Percentiles rank a stretch among this genome's conserved stretches.
These are phyloP conservation scores for Apotomis betuletana DNA, from an alignment of 2,888 invertebrate species.

Conservation along the genomic window DNA sequence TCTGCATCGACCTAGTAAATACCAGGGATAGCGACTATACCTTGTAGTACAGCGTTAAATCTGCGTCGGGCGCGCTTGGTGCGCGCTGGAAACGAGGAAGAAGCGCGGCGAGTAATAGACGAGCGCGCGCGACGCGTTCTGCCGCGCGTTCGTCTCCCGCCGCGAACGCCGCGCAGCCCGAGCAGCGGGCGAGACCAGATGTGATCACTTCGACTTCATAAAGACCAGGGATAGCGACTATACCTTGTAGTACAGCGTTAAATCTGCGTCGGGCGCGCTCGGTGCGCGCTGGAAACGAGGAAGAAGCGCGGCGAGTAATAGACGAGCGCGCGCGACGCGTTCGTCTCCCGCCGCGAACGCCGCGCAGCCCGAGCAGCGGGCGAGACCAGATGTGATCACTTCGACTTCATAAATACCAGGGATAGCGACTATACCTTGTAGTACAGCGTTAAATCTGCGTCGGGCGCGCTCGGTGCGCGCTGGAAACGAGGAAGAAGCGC, in stretches of 20 bases:
- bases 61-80: conserved; percentile 51
- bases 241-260: conserved; percentile 65
- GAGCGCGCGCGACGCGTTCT: conserved; percentile 86
- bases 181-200: too few relatives aligned
- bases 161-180: too few relatives aligned
- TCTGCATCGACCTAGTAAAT: too few relatives aligned
- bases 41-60: conserved; percentile 60
- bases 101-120: conserved; percentile 89
- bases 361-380: conserved; percentile 85
- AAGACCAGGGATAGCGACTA: too few relatives aligned
- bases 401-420: conserved; percentile 87
- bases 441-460: conserved; percentile 50
- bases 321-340: conserved; percentile 87
- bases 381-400: conserved; percentile 89
- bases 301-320: conserved; percentile 89
- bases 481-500: conserved; percentile 88
- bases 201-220: too few relatives aligned
- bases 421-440: conserved; percentile 57
- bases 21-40: conserved; percentile 45
- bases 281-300: conserved; percentile 85
- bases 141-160: conserved; percentile 82
- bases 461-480: conserved; percentile 62
- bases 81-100: conserved; percentile 87
- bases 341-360: too few relatives aligned
- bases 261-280: conserved; percentile 46